These are phyloP conservation scores for Bombus superbus DNA, from an alignment of 1,140 invertebrate genomes.

Conservation along the genomic window DNA sequence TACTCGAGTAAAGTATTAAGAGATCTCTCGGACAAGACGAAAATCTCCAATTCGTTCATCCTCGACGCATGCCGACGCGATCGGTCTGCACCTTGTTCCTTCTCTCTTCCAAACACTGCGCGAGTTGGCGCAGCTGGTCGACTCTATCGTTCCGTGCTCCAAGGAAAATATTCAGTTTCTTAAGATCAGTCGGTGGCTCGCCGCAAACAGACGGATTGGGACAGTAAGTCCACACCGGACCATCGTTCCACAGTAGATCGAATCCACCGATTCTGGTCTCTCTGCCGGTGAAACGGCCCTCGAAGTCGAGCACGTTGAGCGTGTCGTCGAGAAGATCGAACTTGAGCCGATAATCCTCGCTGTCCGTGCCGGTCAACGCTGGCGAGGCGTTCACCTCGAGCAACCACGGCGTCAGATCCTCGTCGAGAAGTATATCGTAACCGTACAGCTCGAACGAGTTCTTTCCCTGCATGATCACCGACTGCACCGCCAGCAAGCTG, in stretches of 20 bases:
- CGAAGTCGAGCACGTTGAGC: conserved; percentile 80
- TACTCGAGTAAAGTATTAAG: no score
- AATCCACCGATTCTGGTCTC: conserved; percentile 85
- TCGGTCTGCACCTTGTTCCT: conserved; percentile 14
- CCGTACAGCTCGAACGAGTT: conserved; percentile 87
- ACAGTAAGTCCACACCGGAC: conserved; percentile 79
- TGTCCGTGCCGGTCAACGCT: conserved; percentile 85
- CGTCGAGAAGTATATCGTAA: conserved; percentile 86
- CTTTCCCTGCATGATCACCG: conserved; percentile 78
- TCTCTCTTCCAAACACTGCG: conserved; percentile 33
- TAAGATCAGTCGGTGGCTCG: conserved; percentile 38
- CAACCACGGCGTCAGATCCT: conserved; percentile 85
- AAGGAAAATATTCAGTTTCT: conserved; percentile 73
- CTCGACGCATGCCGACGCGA: background rate
- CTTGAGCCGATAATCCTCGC: conserved; percentile 82
- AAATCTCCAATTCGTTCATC: background rate
- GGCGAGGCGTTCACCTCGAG: conserved; percentile 87
- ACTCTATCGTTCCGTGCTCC: conserved; percentile 70
- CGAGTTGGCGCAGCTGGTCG: conserved; percentile 60
- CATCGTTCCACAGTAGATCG: conserved; percentile 85
- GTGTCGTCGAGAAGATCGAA: conserved; percentile 80
- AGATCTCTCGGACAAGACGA: no score
- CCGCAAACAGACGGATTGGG: conserved; percentile 39
- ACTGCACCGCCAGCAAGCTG: conserved; percentile 83
- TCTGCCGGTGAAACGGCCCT: conserved; percentile 80